Base-by-base conservation (phyloP, 2,113 vertebrate species). In the Neotoma lepida region DNA sequence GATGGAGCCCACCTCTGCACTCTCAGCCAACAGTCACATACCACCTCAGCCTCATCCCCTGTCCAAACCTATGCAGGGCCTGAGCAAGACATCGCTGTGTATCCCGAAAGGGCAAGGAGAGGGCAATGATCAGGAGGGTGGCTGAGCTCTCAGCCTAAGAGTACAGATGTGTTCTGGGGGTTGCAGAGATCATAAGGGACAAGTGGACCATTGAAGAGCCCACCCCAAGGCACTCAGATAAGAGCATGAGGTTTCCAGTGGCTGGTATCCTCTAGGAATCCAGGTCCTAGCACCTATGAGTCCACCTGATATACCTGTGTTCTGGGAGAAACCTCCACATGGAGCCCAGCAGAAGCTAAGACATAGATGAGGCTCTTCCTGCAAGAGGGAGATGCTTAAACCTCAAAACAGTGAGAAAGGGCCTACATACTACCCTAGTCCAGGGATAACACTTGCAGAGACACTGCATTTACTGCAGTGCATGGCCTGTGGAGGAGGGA, bases 1-100 rank as follows among this genome's bases (percentile, higher is more conserved):
- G 1, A 22, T 4, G 20, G 0, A 0, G 76, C 71, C 46, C 0
- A 6, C 5, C 90, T 9, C 66, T 5, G 17, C 2, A 1, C 5
- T 41, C 58, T 1, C 1, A 28, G 35, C 39, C 76, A 6, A n/a
- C 30, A 18, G 26, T 64, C 17, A 22, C 24, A 0, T 4, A 2
- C 56, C 58, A 2, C 58, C 56, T 68, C 17, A 0, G 24, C 49
- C 30, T 35, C 9, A 1, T 18, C 28, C 7, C n/a, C 13, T 18
- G 7, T 2, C 9, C n/a, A 28, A 24, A 54, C 44, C 12, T 18
- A 77, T 18, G 3, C 9, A 1, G 51, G 14, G 12, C 28, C 12
- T 4, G 18, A 3, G 1, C 2, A 51, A 24, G 58, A 46, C 26
- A 46, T 51, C n/a, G 0, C 3, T 7, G 30, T 6, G 15, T 13